Percentiles rank a stretch among this genome's conserved stretches.
Conservation (phyloP, 2,888 invertebrate genomes). For the Opisthograptis luteolata region DNA sequence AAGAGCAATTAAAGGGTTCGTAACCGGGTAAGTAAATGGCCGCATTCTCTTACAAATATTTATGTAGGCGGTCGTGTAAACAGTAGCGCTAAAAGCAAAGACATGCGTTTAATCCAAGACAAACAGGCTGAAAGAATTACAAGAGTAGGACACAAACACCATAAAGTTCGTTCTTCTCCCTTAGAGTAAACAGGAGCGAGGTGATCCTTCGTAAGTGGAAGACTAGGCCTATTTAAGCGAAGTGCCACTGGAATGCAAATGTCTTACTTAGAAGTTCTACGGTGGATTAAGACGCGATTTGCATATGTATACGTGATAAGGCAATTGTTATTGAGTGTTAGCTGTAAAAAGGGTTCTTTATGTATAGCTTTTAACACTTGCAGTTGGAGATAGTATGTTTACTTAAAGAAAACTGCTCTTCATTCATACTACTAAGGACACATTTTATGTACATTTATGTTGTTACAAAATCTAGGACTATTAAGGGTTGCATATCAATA, state of each 20-base stretch:
- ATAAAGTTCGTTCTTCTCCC: conserved; percentile 62
- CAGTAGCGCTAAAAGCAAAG: conserved; percentile 81
- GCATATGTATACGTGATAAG: conserved; percentile 60
- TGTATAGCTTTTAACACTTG: conserved; percentile 10
- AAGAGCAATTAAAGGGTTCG: conserved; percentile 76
- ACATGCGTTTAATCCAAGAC: conserved; percentile 80
- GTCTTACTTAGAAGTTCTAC: conserved; percentile 66
- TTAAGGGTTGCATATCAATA: too few relatives aligned
- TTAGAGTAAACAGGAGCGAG: conserved; percentile 69
- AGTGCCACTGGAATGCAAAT: conserved; percentile 69
- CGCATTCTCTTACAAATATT: conserved; percentile 75
- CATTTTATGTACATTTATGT: too few relatives aligned
- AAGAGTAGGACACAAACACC: conserved; percentile 72
- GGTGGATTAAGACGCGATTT: conserved; percentile 65
- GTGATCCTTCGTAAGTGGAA: conserved; percentile 69
- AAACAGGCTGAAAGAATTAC: conserved; percentile 79
- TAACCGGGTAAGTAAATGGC: conserved; percentile 70
- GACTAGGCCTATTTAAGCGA: conserved; percentile 66
- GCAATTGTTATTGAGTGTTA: conserved; percentile 41
- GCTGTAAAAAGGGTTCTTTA: conserved; percentile 36
- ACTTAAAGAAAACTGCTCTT: background rate
- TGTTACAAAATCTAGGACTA: too few relatives aligned
- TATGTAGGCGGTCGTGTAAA: conserved; percentile 72
- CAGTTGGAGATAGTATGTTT: conserved; percentile 1
- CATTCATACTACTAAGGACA: too few relatives aligned